Percentiles rank a stretch among this genome's conserved stretches.
Conservation (phyloP, 1,140 invertebrate species). For the Pachypeltis micranthus region DNA sequence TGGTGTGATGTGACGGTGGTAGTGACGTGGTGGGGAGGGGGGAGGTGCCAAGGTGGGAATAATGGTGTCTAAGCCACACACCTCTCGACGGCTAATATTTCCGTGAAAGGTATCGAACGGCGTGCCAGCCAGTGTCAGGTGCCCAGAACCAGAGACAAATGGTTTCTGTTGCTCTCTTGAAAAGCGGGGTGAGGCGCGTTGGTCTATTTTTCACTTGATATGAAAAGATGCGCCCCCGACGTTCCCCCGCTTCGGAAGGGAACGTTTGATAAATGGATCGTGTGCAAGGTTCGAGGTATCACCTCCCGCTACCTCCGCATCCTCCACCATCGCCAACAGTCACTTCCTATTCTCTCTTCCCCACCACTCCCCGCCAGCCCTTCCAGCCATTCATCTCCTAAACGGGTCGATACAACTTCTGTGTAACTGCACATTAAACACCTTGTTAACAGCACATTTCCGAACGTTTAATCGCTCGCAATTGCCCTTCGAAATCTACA, state of each 20-base stretch:
- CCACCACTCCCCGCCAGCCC: no score
- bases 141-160: constrained; percentile 3
- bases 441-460: neutral
- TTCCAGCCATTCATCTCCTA: no score
- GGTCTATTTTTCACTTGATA: constrained; percentile 11
- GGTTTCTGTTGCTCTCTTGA: neutral
- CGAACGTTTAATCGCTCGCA: neutral
- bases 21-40: no score
- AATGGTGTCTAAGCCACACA: no score
- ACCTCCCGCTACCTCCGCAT: neutral
- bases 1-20: no score
- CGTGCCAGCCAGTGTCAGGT: constrained; percentile 10
- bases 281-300: constrained; percentile 1
- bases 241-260: neutral
- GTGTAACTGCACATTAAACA: neutral
- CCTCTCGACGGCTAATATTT: neutral
- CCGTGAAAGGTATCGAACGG: neutral
- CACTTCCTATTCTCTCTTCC: no score
- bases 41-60: neutral
- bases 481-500: neutral
- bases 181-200: neutral
- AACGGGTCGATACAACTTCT: no score
- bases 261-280: neutral
- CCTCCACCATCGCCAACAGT: no score
- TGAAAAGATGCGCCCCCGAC: constrained; percentile 7